These are phyloP conservation scores for Chamaea fasciata DNA, from an alignment of 2,113 vertebrate species.

Conservation along the genomic window DNA sequence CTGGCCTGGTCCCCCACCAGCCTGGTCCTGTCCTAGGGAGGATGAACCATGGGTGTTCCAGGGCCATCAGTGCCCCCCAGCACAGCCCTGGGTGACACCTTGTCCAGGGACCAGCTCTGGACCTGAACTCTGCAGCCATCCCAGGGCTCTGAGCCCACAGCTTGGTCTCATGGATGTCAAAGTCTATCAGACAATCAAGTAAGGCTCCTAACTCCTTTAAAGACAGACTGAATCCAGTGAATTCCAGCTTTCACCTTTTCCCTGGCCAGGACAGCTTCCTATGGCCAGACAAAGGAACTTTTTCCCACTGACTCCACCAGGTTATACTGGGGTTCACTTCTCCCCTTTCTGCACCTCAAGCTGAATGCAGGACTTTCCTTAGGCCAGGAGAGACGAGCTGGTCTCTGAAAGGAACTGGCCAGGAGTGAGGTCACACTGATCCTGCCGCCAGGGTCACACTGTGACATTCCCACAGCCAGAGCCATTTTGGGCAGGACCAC, in stretches of 20 bases:
- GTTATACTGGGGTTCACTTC: not conserved
- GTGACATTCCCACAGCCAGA: not conserved
- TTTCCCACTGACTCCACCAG: not conserved
- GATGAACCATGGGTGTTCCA: not conserved
- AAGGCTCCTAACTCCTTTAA: not conserved
- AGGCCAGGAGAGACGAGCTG: not conserved
- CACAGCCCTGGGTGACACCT: not conserved
- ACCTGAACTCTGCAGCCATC: not conserved
- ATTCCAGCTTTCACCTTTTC: not conserved
- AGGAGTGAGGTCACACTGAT: not conserved
- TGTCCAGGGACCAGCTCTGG: rapidly evolving
- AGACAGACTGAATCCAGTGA: not conserved
- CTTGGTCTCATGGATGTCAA: not conserved
- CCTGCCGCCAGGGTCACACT: not conserved
- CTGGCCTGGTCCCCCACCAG: not conserved
- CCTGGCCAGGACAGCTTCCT: not conserved
- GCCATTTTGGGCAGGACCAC: rapidly evolving
- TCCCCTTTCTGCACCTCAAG: not conserved
- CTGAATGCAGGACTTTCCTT: not conserved
- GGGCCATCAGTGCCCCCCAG: not conserved
- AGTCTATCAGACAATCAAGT: not conserved
- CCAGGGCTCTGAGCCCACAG: not conserved
- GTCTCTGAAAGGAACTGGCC: not conserved
- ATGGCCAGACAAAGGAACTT: not conserved
- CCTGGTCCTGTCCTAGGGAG: not conserved